Percentiles rank a stretch among this genome's conserved stretches.
These are phyloP conservation scores for Porites rus DNA, from an alignment of 92 coral and sea anemone genomes.

Conservation along the genomic window DNA sequence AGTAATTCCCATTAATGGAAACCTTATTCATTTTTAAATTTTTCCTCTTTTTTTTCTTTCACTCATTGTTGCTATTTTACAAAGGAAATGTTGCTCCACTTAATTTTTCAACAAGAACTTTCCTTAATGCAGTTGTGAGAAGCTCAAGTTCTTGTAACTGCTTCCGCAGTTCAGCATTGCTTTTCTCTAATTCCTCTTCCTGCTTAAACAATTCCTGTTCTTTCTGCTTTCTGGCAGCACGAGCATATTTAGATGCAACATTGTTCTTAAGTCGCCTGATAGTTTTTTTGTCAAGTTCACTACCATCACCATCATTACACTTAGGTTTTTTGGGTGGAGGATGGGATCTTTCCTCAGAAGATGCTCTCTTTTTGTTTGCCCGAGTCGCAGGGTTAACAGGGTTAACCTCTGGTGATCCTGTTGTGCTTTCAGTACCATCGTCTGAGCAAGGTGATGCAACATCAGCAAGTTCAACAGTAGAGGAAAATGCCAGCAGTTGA, in stretches of 20 bases:
- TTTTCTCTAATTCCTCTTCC: constrained; percentile 73
- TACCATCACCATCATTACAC: neutral
- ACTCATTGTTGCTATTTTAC: neutral
- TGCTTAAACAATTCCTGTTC: constrained; percentile 82
- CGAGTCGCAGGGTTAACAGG: neutral
- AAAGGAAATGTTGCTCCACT: constrained; percentile 54
- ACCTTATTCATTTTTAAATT: neutral
- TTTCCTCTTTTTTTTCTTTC: neutral
- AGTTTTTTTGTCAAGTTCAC: constrained; percentile 57
- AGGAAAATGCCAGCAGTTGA: constrained; percentile 28
- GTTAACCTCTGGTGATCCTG: neutral
- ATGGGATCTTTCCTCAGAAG: constrained; percentile 6
- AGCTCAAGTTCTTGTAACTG: constrained; percentile 71
- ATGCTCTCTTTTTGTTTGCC: constrained; percentile 27
- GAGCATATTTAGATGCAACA: constrained; percentile 82
- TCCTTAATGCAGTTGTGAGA: constrained; percentile 74
- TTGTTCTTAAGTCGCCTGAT: constrained; percentile 90
- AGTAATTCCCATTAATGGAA: neutral
- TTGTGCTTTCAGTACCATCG: neutral
- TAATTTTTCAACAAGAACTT: constrained; percentile 73
- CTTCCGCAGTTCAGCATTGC: constrained; percentile 72
- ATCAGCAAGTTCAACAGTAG: constrained; percentile 8
- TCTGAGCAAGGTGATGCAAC: neutral
- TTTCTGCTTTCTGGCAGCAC: constrained; percentile 83
- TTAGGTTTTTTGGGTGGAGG: constrained; percentile 58